Percentiles rank a stretch among this genome's conserved stretches.
Evolutionary conservation across 2,797 vertebrate species (phyloP).

Genomic region (Coregonus sp.): DNA sequence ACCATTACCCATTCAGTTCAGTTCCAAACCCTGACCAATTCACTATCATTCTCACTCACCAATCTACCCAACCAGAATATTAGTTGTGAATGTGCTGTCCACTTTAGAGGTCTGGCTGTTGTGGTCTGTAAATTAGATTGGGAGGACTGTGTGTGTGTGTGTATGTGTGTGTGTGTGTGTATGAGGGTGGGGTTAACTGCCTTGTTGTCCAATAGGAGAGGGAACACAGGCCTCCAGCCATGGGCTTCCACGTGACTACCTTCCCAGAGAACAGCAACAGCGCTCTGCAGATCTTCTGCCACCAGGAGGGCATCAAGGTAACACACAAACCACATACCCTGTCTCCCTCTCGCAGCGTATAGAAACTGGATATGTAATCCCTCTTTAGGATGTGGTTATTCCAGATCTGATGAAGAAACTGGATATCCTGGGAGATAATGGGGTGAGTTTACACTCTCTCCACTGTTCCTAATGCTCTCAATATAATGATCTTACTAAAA

Average conservation of each 20-base stretch:
- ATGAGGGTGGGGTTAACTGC: slow-evolving; percentile 7
- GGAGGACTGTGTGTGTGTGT: not conserved
- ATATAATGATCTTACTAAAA: not conserved
- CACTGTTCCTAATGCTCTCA: not conserved
- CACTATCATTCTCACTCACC: not conserved
- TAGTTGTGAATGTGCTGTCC: not conserved
- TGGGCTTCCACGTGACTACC: slow-evolving; percentile 92
- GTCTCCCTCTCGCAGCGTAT: not conserved
- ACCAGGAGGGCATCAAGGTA: slow-evolving; percentile 96
- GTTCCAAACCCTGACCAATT: not conserved
- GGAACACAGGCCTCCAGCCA: slow-evolving; percentile 94
- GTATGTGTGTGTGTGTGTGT: not conserved
- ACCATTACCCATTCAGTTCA: too few relatives aligned
- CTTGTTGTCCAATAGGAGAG: slow-evolving; percentile 81
- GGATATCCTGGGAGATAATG: slow-evolving; percentile 97
- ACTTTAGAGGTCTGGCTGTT: not conserved
- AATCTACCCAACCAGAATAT: not conserved
- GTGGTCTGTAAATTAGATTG: not conserved
- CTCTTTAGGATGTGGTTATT: slow-evolving; percentile 92
- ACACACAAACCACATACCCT: not conserved
- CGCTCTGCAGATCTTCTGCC: slow-evolving; percentile 93
- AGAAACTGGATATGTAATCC: slow-evolving; percentile 23
- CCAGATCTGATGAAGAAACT: slow-evolving; percentile 98
- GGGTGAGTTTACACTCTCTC: slow-evolving; percentile 76
- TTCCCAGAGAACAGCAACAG: slow-evolving; percentile 93